phyloP scores from a whole-genome alignment of 2,113 vertebrate genomes.

The Piaya cayana region DNA sequence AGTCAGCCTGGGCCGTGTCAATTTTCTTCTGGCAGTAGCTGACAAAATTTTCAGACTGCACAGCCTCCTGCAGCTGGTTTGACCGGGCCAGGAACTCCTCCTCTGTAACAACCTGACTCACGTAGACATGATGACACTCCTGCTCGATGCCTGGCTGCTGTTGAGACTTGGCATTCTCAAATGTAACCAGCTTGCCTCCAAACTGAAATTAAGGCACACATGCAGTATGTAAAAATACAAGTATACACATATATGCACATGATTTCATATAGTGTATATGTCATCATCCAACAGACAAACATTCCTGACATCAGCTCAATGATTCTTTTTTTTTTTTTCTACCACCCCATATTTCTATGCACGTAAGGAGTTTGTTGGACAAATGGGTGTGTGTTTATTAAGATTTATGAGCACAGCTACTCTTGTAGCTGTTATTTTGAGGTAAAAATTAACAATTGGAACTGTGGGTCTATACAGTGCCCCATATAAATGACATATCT shows the following conservation, averaged over 20 bases:
- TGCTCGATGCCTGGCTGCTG: slow-evolving; percentile 77
- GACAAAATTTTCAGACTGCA: slow-evolving; percentile 83
- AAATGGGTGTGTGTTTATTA: background rate
- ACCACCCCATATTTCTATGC: background rate
- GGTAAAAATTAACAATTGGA: background rate
- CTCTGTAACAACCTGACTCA: slow-evolving; percentile 95
- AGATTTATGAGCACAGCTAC: background rate
- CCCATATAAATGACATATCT: background rate
- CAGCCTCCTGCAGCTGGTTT: slow-evolving; percentile 84
- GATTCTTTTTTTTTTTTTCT: no score
- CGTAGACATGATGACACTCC: slow-evolving; percentile 73
- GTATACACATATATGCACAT: background rate
- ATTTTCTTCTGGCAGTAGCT: slow-evolving; percentile 91
- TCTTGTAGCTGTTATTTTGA: background rate
- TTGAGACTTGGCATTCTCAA: slow-evolving; percentile 80
- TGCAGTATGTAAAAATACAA: background rate
- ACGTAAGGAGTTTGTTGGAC: background rate
- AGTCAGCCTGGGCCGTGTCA: slow-evolving; percentile 81
- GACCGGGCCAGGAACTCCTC: slow-evolving; percentile 87
- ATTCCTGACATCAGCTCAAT: background rate
- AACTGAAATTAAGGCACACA: slow-evolving; percentile 77
- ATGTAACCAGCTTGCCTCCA: slow-evolving; percentile 91
- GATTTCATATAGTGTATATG: background rate
- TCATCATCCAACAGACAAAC: background rate
- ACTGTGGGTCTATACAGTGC: background rate